Evolutionary conservation across 2,888 invertebrate genomes (phyloP), one percentile per base, ranked within the genome.

Genomic region (Chelonus formosanus): DNA sequence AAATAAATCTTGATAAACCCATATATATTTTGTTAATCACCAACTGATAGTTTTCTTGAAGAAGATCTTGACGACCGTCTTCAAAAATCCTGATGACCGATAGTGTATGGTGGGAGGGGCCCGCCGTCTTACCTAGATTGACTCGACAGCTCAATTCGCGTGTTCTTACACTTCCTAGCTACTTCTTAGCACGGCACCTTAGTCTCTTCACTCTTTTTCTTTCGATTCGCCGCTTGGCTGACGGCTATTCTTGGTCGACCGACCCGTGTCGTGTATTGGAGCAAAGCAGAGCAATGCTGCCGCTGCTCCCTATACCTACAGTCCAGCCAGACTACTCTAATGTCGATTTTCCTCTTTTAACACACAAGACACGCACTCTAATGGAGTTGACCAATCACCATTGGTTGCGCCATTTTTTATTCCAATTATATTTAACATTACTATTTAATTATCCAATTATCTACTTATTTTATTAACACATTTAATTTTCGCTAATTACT

Each of bases 51-150:
- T 20, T 47, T 20, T 1, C 36, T 8, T 53, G 45, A 65, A n/a
- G 59, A 52, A 43, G 63, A 57, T 67, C 67, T 65, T 61, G 62
- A 68, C 62, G 69, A 66, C 43, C 60, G 50, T 47, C 36, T 52
- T 48, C 50, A 61, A 45, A 61, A 57, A 43, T 35, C 34, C 57
- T 36, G 43, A 10, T 32, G 43, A 57, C 62, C 52, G 44, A 50
- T 54, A 52, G 57, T 67, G 10, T 66, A 73, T 76, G 77, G 77
- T 78, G 78, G 80, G 78, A 82, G 80, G 80, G 79, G 79, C 78
- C 78, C 72, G 73, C 73, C 71, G 73, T 69, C 71, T 73, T 74
- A 55, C 63, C 65, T 59, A 58, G 70, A 63, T 67, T 62, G 7
- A 53, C 8, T 58, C 58, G 73, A 74, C 74, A 75, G 74, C 72